phyloP scores from a whole-genome alignment of 2,113 vertebrate species.

The Hucho hucho region DNA sequence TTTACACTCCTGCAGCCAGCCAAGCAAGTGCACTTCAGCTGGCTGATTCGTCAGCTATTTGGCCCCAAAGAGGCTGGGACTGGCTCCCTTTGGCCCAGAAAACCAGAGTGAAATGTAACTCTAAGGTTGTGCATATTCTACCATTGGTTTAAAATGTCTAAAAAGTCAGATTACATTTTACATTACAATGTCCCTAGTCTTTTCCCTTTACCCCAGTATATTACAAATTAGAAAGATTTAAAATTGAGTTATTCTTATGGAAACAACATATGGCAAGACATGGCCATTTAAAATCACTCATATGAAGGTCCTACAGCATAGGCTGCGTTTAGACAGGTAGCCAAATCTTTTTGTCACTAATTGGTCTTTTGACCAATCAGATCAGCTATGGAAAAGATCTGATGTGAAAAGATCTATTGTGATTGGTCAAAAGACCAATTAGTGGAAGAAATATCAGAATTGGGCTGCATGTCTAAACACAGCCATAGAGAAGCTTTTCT shows the following conservation, averaged over 20 bases:
- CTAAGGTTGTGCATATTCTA: background rate
- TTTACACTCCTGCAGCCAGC: slow-evolving; percentile 74
- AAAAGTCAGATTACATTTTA: slow-evolving; percentile 21
- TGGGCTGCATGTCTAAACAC: too few relatives aligned
- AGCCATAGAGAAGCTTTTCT: background rate
- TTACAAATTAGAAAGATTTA: background rate
- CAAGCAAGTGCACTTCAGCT: slow-evolving; percentile 33
- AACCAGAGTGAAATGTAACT: slow-evolving; percentile 15
- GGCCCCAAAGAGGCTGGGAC: background rate
- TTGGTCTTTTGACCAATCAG: too few relatives aligned
- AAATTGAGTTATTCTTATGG: background rate
- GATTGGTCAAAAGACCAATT: too few relatives aligned
- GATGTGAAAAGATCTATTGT: too few relatives aligned
- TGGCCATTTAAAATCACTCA: background rate
- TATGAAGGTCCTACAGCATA: background rate
- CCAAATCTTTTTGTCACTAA: too few relatives aligned
- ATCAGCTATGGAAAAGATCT: too few relatives aligned
- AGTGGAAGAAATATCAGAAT: too few relatives aligned
- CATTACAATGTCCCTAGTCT: background rate
- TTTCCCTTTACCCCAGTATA: background rate
- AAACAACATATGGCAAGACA: background rate
- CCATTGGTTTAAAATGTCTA: slow-evolving; percentile 11
- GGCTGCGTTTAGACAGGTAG: too few relatives aligned
- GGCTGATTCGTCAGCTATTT: slow-evolving; percentile 34
- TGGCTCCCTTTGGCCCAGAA: background rate